Evolutionary conservation across 2,797 vertebrate species (phyloP), one percentile per base, ranked within the genome.

Genomic region (Balearica regulorum): DNA sequence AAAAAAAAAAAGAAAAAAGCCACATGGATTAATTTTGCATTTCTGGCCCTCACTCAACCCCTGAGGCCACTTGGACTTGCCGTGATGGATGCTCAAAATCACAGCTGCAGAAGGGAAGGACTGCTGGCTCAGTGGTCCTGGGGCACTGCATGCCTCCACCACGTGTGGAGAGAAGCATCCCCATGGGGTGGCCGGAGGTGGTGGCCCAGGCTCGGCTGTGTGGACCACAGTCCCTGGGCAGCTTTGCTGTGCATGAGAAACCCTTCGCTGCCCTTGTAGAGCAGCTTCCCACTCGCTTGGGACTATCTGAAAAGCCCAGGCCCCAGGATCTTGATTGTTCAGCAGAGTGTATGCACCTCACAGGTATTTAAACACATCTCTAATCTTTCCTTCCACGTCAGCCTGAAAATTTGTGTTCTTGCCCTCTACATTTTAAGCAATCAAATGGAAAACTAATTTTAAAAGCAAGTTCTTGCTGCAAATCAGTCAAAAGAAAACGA

Each of bases 91-190:
- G 35, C 22, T 26, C 22, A 48, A 51, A 86, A 49, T 24, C 53
- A 60, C 41, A 85, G 35, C 54, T 82, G 57, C n/a, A 13, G 28
- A 13, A 16, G 10, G 10, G 12, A 78, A 48, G 8, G 11, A 8
- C 15, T 44, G 11, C 43, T 71, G 8, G 6, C 49, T 44, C 58
- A 46, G 10, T 1, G 1, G 41, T n/a, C 22, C 31, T 14, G 14
- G 71, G 20, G 12, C 4, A 48, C 22, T 4, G 3, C 0, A 1
- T 18, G 8, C 5, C 28, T 75, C n/a, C 6, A 11, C 5, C 10
- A 31, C 1, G 1, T 16, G 6, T 11, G 11, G 37, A 44, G 61
- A 58, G n/a, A 48, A 61, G 1, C 25, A 48, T 29, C 7, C 22
- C 10, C 17, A 29, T 3, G 21, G 13, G 5, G 16, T 3, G 10